Percentiles rank a stretch among this genome's conserved stretches.
Conservation (phyloP, 2,797 vertebrate genomes). For the Microcaecilia unicolor region DNA sequence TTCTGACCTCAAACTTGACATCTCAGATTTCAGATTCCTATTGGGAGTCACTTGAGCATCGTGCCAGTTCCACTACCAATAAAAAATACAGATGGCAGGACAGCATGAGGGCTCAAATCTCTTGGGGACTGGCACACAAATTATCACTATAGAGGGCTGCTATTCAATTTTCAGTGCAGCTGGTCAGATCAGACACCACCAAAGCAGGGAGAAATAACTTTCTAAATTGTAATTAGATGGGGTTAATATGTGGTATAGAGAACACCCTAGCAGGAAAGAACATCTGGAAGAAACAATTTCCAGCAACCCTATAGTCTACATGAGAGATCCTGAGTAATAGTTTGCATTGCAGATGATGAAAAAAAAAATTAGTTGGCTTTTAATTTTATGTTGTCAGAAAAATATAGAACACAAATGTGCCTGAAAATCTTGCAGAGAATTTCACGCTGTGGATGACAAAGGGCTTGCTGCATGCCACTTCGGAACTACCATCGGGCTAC, state of each 20-base stretch:
- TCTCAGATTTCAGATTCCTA: slow-evolving; percentile 24
- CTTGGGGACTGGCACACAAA: slow-evolving; percentile 5
- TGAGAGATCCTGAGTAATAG: slow-evolving; percentile 8
- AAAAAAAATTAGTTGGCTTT: too few relatives aligned
- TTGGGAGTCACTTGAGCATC: slow-evolving; percentile 20
- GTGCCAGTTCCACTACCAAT: slow-evolving; percentile 22
- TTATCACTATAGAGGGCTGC: slow-evolving; percentile 2
- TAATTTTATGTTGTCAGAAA: too few relatives aligned
- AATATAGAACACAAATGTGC: too few relatives aligned
- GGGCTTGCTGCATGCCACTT: too few relatives aligned
- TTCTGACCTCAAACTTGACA: slow-evolving; percentile 17
- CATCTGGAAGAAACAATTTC: slow-evolving; percentile 9
- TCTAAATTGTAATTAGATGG: background rate
- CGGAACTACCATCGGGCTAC: too few relatives aligned
- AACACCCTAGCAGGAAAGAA: slow-evolving; percentile 7
- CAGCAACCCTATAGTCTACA: background rate
- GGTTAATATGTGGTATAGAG: slow-evolving; percentile 15
- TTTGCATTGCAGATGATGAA: slow-evolving; percentile 8
- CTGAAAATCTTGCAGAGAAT: too few relatives aligned
- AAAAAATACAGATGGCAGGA: slow-evolving; percentile 31
- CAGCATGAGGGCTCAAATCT: slow-evolving; percentile 13
- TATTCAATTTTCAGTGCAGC: slow-evolving; percentile 15
- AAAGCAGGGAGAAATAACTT: slow-evolving; percentile 13
- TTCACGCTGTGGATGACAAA: too few relatives aligned
- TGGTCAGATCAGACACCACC: slow-evolving; percentile 3